Base-by-base conservation (phyloP, 2,888 invertebrate species). In the Elysia crispata region DNA sequence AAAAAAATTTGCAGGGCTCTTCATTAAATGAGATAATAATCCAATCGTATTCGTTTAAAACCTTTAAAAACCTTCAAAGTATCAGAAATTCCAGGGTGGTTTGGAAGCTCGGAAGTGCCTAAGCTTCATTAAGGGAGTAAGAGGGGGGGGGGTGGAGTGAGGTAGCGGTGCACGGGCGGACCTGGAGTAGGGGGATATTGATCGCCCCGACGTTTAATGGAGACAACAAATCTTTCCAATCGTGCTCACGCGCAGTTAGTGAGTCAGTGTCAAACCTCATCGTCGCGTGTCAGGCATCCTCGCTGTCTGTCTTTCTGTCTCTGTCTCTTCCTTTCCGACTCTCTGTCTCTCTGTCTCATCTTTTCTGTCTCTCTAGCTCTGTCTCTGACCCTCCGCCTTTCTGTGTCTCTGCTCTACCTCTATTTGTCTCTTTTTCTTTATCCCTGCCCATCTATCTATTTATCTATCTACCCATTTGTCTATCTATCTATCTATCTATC, bases 371-470 rank as follows among this genome's bases (percentile, higher is more conserved):
- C 62, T 62, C 62, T 75, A 60, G 30, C 41, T 62, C 41, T 23
- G 6, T 31, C 41, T 62, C 75, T 31, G 1, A 23, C 64, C 25
- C 41, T 41, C 62, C 13, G n/a, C 20, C 23, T 28, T 31, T 31
- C 33, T 33, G n/a, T 62, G 5, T 62, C 6, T 75, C 31, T 60
- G 23, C 33, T 33, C 41, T 62, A 3, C 31, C 6, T 75, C 31
- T 60, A 30, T 76, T 20, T 76, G 41, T 76, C 23, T 30, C 30
- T 33, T n/a, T 76, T n/a, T 76, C 60, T 76, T 11, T 60, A 3
- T 41, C 3, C 11, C 41, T 41, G 5, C 11, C 41, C 11, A 3
- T 41, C 41, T 41, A 3, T 41, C 41, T 41, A 3, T 41, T 11
- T 41, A 3, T 41, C 41, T 41, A 3, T 41, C 41, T 41, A 11